phyloP scores from a whole-genome alignment of 2,888 invertebrate species.

The Scrobipalpa costella region DNA sequence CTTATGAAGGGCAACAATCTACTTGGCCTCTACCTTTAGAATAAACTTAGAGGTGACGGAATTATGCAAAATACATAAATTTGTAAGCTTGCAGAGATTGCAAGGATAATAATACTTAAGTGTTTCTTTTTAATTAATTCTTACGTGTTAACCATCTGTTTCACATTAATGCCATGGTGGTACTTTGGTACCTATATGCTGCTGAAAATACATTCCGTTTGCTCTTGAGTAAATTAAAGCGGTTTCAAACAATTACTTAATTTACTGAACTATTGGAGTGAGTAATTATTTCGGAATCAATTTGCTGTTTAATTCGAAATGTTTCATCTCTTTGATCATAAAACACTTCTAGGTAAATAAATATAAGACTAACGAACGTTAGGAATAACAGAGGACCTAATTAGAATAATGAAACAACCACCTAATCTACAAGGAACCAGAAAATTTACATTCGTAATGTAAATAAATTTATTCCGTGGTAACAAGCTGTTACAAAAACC shows the following conservation, averaged over 20 bases:
- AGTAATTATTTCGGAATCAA: not conserved
- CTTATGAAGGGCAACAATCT: slow-evolving; percentile 25
- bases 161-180: too few species aligned
- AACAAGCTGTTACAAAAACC: too few species aligned
- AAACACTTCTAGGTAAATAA: not conserved
- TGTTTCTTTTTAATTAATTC: too few species aligned
- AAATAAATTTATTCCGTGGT: too few species aligned
- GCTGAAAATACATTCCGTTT: too few species aligned
- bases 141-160: too few species aligned
- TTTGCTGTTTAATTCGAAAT: not conserved
- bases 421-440: not conserved
- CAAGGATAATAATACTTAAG: too few species aligned
- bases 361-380: not conserved
- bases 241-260: not conserved
- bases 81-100: too few species aligned
- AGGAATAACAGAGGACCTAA: not conserved
- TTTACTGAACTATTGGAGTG: not conserved
- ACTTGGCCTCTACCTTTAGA: not conserved
- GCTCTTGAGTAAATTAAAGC: not conserved
- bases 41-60: not conserved
- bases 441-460: not conserved
- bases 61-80: too few species aligned
- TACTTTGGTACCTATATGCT: too few species aligned
- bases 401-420: not conserved
- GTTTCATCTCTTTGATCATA: not conserved